phyloP scores from a whole-genome alignment of 1,140 invertebrate species.

The Brachionus sp. region DNA sequence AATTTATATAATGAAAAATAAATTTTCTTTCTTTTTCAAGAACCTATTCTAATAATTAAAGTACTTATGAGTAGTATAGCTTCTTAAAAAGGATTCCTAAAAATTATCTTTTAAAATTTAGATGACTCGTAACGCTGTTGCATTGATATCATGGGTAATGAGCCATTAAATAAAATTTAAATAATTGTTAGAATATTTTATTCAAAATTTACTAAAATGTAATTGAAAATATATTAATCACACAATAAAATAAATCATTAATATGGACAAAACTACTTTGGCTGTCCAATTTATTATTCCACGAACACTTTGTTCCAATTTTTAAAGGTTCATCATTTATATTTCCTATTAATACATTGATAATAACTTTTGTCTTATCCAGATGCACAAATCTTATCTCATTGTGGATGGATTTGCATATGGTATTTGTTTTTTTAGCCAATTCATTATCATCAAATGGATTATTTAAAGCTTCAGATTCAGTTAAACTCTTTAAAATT shows the following conservation, averaged over 20 bases:
- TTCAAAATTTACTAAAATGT: too few relatives aligned
- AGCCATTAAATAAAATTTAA: too few relatives aligned
- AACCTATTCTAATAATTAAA: too few relatives aligned
- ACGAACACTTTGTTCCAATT: not conserved
- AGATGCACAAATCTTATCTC: not conserved
- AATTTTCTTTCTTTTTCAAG: too few relatives aligned
- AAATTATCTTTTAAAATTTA: too few relatives aligned
- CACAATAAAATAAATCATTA: not conserved
- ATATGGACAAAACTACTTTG: not conserved
- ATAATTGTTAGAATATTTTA: too few relatives aligned
- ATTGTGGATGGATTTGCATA: not conserved
- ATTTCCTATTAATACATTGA: not conserved
- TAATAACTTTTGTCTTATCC: not conserved
- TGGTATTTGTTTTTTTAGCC: not conserved
- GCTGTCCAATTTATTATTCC: not conserved
- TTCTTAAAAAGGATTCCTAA: too few relatives aligned
- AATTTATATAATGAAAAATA: too few relatives aligned
- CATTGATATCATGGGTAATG: too few relatives aligned
- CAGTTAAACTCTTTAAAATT: not conserved
- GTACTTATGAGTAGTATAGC: too few relatives aligned
- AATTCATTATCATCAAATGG: not conserved
- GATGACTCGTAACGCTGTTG: too few relatives aligned
- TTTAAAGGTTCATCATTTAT: not conserved
- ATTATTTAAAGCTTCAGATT: not conserved
- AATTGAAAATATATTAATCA: not conserved